Evolutionary conservation across 1,140 invertebrate species (phyloP), one percentile per base, ranked within the genome.

Genomic region (Rhopalosiphum padi): DNA sequence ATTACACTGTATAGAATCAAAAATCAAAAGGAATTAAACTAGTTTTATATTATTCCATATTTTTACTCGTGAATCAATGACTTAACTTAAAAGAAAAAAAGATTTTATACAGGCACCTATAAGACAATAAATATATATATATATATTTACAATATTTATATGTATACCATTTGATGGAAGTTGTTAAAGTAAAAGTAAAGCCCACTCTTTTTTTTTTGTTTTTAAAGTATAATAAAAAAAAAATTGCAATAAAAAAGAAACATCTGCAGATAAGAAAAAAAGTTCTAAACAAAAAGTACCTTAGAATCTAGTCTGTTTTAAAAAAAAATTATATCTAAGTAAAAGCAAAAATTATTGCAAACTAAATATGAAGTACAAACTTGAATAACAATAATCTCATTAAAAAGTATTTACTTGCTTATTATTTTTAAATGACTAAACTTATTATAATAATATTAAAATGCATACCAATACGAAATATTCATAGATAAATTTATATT

Each of bases 201-300:
- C 60, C 25, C 35, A 25, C 22, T 37, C 11, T 83, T 43, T 83
- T 83, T 37, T 30, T 83, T 43, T 83, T 83, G 82, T n/a, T 83
- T 85, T 43, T 41, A 85, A 85, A 41, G 82, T 35, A 37, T 85
- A 85, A 85, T 41, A 85, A 85, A 77, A 68, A 77, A 68, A 41
- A 41, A 85, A 23, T 85, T 0, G n/a, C 60, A 15, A 68, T 68
- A 68, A 68, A 88, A 88, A 88, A 88, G 43, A 21, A 88, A 18
- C 46, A 88, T 51, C 30, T n/a, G 43, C 21, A 51, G n/a, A 48
- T 51, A 22, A 30, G 86, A 48, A 88, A 88, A 46, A 51, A 68
- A 68, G 60, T 68, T 68, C 60, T 68, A 68, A 68, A 68, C 60
- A 68, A 68, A 68, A 68, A 68, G 60, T 68, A 68, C 30, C 60